These are phyloP conservation scores for Hafferia zeledoni DNA, from an alignment of 2,797 vertebrate species.

Conservation along the genomic window DNA sequence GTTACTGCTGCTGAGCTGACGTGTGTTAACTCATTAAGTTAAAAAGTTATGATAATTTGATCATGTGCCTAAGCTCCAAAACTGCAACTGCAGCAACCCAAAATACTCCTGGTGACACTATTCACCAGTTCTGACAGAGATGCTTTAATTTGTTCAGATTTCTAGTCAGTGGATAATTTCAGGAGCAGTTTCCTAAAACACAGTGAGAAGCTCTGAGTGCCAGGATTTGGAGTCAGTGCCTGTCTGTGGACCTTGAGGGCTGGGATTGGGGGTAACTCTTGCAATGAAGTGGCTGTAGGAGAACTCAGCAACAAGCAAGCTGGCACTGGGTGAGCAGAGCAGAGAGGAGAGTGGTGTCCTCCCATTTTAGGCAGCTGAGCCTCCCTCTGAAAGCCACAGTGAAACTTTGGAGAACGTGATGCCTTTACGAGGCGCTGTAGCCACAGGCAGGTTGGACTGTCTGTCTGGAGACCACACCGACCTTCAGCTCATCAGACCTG, in stretches of 20 bases:
- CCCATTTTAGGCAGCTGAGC: not conserved
- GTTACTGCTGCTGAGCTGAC: conserved; percentile 65
- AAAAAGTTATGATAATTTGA: conserved; percentile 71
- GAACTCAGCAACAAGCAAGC: not conserved
- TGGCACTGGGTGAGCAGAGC: not conserved
- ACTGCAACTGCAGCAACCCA: conserved; percentile 51
- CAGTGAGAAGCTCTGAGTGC: not conserved
- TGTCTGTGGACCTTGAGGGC: not conserved
- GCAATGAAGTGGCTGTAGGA: not conserved
- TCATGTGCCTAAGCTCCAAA: conserved; percentile 55
- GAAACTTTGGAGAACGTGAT: not conserved
- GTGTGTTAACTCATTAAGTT: conserved; percentile 70
- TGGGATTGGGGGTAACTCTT: not conserved
- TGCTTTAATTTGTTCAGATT: conserved; percentile 9
- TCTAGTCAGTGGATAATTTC: conserved; percentile 1
- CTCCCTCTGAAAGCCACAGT: not conserved
- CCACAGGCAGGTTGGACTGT: not conserved
- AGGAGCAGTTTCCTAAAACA: not conserved
- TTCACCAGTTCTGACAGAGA: not conserved
- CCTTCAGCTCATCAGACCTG: not conserved
- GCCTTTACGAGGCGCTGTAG: not conserved
- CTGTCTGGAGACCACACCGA: not conserved
- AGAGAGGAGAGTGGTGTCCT: not conserved
- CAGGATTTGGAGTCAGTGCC: not conserved
- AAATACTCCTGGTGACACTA: conserved; percentile 26